Percentiles rank a stretch among this genome's conserved stretches.
phyloP scores from a whole-genome alignment of 2,797 vertebrate species.

The Dryobates pubescens region DNA sequence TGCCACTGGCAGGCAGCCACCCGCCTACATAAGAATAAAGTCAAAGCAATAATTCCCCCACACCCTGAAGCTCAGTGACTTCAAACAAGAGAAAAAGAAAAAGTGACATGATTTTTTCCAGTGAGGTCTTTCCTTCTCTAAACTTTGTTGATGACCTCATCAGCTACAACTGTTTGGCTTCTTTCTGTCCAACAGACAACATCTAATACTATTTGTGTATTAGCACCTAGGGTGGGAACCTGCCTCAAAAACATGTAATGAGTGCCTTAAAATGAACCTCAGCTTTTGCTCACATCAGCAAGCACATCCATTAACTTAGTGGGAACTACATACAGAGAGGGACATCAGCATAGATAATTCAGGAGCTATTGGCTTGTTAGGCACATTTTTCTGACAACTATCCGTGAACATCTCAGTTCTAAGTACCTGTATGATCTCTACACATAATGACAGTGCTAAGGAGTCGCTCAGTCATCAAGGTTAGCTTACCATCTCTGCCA shows the following conservation, averaged over 20 bases:
- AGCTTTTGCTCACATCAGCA: neutral
- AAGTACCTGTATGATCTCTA: neutral
- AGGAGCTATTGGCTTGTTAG: neutral
- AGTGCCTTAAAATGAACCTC: neutral
- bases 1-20: constrained; percentile 84
- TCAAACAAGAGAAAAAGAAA: constrained; percentile 78
- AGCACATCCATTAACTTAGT: neutral
- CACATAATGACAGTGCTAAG: neutral
- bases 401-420: neutral
- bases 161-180: constrained; percentile 69
- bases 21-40: constrained; percentile 80
- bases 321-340: neutral
- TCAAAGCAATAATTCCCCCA: constrained; percentile 79
- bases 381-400: neutral
- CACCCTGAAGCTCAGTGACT: constrained; percentile 81
- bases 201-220: constrained; percentile 63
- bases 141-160: constrained; percentile 77
- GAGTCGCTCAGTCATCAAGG: neutral
- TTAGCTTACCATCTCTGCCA: neutral
- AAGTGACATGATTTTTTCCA: constrained; percentile 73
- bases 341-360: neutral
- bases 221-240: constrained; percentile 46
- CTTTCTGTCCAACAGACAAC: constrained; percentile 38
- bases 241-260: neutral
- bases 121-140: constrained; percentile 71